Percentiles rank a stretch among this genome's conserved stretches.
phyloP scores from a whole-genome alignment of 2,113 vertebrate genomes.

The Apodemus speciosus region DNA sequence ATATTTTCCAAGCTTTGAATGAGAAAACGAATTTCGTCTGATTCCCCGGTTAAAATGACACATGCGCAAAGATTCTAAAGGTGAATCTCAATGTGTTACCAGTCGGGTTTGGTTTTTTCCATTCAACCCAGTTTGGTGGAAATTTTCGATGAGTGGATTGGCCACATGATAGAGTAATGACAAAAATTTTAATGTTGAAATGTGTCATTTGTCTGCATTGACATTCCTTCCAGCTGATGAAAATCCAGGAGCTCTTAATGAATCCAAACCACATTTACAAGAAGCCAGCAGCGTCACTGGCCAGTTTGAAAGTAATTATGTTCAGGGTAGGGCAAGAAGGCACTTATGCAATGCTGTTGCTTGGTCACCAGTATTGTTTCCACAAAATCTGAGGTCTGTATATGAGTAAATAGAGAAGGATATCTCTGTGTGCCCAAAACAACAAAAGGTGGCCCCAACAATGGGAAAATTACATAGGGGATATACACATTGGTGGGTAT shows the following conservation, averaged over 20 bases:
- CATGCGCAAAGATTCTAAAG: background rate
- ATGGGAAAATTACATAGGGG: background rate
- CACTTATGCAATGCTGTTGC: background rate
- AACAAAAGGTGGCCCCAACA: background rate
- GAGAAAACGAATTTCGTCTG: background rate
- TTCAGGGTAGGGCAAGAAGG: background rate
- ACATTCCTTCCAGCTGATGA: slow-evolving; percentile 18
- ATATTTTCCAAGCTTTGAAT: background rate
- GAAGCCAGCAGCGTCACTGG: background rate
- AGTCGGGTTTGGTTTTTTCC: background rate
- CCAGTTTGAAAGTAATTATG: slow-evolving; percentile 28
- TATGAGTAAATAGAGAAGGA: background rate
- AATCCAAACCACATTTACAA: slow-evolving; percentile 52
- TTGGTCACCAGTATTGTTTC: background rate
- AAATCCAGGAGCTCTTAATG: slow-evolving; percentile 50
- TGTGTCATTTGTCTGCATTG: slow-evolving; percentile 16
- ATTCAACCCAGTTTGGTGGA: background rate
- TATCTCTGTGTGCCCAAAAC: background rate
- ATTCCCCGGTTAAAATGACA: background rate
- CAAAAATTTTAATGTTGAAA: slow-evolving; percentile 28
- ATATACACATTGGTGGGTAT: background rate
- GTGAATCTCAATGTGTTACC: background rate
- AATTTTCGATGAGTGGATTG: background rate
- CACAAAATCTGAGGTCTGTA: background rate
- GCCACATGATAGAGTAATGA: background rate